Evolutionary conservation across 2,113 vertebrate species (phyloP).

Genomic region (Capreolus pygargus): DNA sequence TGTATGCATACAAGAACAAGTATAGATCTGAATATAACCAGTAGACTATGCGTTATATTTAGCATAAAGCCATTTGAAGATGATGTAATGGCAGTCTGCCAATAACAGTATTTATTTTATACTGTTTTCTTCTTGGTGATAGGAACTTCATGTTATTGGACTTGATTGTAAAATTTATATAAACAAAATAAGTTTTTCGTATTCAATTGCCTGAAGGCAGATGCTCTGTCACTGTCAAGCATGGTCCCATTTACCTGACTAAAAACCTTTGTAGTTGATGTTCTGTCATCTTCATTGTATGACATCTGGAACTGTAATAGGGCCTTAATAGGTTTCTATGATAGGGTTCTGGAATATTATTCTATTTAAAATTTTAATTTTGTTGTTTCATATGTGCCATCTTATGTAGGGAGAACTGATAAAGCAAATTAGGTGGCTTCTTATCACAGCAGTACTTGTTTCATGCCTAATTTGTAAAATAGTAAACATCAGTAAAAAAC

Average conservation of each 20-base stretch:
- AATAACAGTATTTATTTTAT: not conserved
- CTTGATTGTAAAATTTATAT: not conserved
- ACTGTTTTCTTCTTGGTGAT: not conserved
- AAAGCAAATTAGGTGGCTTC: not conserved
- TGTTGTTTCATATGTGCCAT: not conserved
- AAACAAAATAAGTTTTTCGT: not conserved
- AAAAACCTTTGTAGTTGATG: not conserved
- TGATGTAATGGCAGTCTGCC: not conserved
- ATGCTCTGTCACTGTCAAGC: not conserved
- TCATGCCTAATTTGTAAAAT: not conserved
- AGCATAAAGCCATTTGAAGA: not conserved
- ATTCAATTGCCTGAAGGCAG: not conserved
- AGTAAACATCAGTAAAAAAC: constrained; percentile 17
- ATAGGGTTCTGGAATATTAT: not conserved
- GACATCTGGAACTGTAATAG: not conserved
- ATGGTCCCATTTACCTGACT: not conserved
- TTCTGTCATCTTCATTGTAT: not conserved
- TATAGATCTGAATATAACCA: not conserved
- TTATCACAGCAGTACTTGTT: not conserved
- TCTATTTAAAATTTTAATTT: not conserved
- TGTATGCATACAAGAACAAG: not conserved
- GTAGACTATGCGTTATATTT: not conserved
- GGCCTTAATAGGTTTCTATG: not conserved
- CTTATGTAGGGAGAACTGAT: not conserved
- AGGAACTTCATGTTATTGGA: not conserved